Conservation (phyloP, 2,888 invertebrate genomes). For the Conistra vaccinii region DNA sequence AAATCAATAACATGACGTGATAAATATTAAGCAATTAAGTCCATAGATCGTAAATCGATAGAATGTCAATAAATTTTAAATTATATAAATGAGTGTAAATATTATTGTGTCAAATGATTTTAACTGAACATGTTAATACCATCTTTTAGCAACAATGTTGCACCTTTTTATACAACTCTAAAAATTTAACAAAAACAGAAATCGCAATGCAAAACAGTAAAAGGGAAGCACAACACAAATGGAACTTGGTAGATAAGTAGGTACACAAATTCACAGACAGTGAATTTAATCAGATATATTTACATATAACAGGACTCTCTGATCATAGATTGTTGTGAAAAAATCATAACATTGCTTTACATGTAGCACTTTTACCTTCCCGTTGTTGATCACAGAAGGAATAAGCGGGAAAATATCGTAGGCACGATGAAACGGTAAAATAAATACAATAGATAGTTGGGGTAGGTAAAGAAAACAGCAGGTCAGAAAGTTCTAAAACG, state of each 20-base stretch:
- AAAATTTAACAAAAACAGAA: neutral
- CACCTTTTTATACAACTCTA: neutral
- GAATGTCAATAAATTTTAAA: no score
- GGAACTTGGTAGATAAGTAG: neutral
- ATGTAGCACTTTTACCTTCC: conserved; percentile 2
- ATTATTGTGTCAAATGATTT: no score
- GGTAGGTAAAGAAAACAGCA: no score
- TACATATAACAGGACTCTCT: conserved; percentile 12
- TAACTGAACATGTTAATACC: neutral
- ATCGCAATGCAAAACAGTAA: neutral
- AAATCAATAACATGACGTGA: no score
- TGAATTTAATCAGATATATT: conserved; percentile 19
- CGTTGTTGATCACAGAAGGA: conserved; percentile 24
- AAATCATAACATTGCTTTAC: conserved; percentile 24
- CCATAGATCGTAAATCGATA: no score
- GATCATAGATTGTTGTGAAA: conserved; percentile 30
- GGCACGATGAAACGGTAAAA: neutral
- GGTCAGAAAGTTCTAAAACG: no score
- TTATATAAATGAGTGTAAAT: no score
- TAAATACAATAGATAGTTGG: neutral
- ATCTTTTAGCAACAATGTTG: neutral
- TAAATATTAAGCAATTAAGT: no score
- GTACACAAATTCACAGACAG: conserved; percentile 21
- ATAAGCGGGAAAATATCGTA: neutral
- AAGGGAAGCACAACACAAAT: neutral